Percentiles rank a stretch among this genome's conserved stretches.
These are phyloP conservation scores for Calcarius lapponicus DNA, from an alignment of 2,797 vertebrate genomes.

Conservation along the genomic window DNA sequence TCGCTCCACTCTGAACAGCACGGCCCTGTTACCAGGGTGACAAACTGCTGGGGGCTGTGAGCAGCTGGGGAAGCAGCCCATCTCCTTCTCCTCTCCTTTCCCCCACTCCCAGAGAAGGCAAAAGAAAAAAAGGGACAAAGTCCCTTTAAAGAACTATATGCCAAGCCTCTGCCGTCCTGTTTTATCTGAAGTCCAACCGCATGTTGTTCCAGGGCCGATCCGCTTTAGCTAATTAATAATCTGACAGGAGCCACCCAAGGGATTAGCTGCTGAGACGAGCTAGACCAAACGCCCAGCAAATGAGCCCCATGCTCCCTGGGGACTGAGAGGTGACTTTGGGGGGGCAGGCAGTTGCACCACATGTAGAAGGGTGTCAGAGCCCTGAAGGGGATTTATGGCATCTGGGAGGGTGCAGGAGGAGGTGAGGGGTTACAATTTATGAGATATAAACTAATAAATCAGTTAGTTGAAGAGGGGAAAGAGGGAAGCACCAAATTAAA, in stretches of 20 bases:
- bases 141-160: constrained; percentile 73
- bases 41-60: not conserved
- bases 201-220: constrained; percentile 82
- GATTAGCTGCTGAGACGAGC: constrained; percentile 80
- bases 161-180: constrained; percentile 66
- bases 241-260: constrained; percentile 84
- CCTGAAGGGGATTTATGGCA: constrained; percentile 61
- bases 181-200: constrained; percentile 81
- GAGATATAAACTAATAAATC: constrained; percentile 67
- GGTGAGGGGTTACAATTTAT: constrained; percentile 49
- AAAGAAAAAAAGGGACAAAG: constrained; percentile 35
- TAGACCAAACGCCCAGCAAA: constrained; percentile 79
- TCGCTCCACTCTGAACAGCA: not conserved
- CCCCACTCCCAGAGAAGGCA: not conserved
- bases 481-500: constrained; percentile 50
- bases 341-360: constrained; percentile 54
- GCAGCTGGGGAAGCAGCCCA: not conserved
- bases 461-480: constrained; percentile 49
- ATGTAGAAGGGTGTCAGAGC: constrained; percentile 34
- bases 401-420: constrained; percentile 30
- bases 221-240: constrained; percentile 88
- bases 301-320: constrained; percentile 73
- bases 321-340: constrained; percentile 79
- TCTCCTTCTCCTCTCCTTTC: not conserved
- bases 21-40: not conserved